Percentiles rank a stretch among this genome's conserved stretches.
phyloP scores from a whole-genome alignment of 2,888 invertebrate species.

The Linnaemya tessellans region DNA sequence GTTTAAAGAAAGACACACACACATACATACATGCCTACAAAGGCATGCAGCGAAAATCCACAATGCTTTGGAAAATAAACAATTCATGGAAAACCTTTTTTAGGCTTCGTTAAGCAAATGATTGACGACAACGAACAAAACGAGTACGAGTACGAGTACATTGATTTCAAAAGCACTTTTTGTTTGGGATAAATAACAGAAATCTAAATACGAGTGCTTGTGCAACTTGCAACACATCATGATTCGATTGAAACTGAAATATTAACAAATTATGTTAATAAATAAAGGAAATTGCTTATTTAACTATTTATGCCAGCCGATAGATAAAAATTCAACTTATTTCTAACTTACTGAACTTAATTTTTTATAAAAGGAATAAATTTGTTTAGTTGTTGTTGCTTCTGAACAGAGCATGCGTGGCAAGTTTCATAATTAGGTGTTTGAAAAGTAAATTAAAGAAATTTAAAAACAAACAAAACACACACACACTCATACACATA shows the following conservation, averaged over 20 bases:
- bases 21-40: neutral
- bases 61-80: neutral
- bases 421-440: conserved; percentile 52
- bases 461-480: neutral
- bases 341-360: conserved; percentile 61
- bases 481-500: too few species aligned
- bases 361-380: neutral
- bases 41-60: neutral
- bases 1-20: neutral
- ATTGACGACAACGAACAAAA: conserved; percentile 73
- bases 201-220: conserved; percentile 20
- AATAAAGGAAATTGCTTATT: conserved; percentile 65
- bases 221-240: conserved; percentile 37
- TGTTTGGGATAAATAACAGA: conserved; percentile 1
- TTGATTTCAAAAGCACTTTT: conserved; percentile 74
- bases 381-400: neutral
- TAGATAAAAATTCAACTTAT: conserved; percentile 57
- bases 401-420: conserved; percentile 35
- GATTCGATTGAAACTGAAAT: conserved; percentile 9
- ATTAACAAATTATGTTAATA: conserved; percentile 37
- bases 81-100: conserved; percentile 46
- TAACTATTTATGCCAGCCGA: neutral
- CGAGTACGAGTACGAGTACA: neutral
- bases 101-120: conserved; percentile 68
- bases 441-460: neutral